Evolutionary conservation across 2,113 vertebrate genomes (phyloP).

Genomic region (Ancistrus triradiatus): DNA sequence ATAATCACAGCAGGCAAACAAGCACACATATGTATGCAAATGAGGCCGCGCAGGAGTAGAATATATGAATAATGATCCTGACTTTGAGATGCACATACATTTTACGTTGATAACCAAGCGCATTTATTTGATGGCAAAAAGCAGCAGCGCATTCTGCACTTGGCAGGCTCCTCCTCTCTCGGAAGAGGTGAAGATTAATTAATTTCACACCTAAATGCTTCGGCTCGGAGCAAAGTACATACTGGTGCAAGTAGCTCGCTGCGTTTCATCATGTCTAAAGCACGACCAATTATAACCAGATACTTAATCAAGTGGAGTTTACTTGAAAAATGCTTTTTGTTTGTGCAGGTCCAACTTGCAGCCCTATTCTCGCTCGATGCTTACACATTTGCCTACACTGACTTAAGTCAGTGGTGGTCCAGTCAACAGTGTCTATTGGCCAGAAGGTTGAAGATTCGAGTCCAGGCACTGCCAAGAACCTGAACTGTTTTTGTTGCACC

Average conservation of each 20-base stretch:
- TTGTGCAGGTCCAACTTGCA: too few relatives aligned
- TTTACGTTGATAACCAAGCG: slow-evolving; percentile 1
- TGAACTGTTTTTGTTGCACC: too few relatives aligned
- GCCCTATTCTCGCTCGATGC: too few relatives aligned
- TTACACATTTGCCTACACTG: too few relatives aligned
- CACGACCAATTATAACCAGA: slow-evolving; percentile 29
- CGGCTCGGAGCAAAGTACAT: slow-evolving; percentile 25
- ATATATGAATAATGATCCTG: slow-evolving; percentile 12
- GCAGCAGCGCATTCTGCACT: slow-evolving; percentile 2
- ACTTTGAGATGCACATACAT: not conserved
- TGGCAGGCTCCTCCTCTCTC: slow-evolving; percentile 5
- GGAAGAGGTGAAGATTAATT: slow-evolving; percentile 37
- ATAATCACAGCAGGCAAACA: not conserved
- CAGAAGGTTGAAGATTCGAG: too few relatives aligned
- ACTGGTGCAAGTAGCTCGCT: slow-evolving; percentile 25
- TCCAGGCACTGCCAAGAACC: too few relatives aligned
- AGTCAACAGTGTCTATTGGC: too few relatives aligned
- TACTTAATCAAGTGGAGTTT: not conserved
- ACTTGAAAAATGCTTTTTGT: too few relatives aligned
- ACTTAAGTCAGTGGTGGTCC: too few relatives aligned
- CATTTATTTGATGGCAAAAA: slow-evolving; percentile 4
- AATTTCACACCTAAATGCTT: slow-evolving; percentile 36
- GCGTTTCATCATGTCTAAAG: slow-evolving; percentile 26
- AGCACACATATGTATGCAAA: slow-evolving; percentile 17
- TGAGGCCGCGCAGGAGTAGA: not conserved